These are phyloP conservation scores for Hirtodrosophila confusa DNA, from an alignment of 2,888 invertebrate genomes.

Conservation along the genomic window DNA sequence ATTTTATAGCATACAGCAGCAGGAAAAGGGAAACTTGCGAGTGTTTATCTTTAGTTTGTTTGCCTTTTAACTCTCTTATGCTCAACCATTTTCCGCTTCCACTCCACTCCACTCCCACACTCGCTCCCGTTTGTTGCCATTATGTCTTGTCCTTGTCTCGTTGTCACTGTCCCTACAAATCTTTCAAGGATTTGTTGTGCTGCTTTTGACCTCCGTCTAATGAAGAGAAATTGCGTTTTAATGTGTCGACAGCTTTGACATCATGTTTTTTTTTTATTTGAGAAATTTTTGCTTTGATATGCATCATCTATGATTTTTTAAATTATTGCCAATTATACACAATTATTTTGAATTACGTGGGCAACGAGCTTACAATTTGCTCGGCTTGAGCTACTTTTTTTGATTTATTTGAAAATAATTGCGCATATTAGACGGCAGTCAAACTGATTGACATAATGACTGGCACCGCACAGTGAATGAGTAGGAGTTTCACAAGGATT, in stretches of 20 bases:
- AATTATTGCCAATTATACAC: slow-evolving; percentile 51
- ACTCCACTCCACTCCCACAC: too few relatives aligned
- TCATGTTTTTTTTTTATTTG: slow-evolving; percentile 26
- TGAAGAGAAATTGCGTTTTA: slow-evolving; percentile 76
- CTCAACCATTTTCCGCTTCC: slow-evolving; percentile 1
- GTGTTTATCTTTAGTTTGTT: slow-evolving; percentile 60
- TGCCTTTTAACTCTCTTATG: slow-evolving; percentile 34
- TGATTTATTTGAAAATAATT: slow-evolving; percentile 60
- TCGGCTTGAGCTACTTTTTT: slow-evolving; percentile 23
- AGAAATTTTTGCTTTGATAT: slow-evolving; percentile 16
- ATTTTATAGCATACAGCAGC: slow-evolving; percentile 54
- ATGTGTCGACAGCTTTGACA: slow-evolving; percentile 74
- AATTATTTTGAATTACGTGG: slow-evolving; percentile 40
- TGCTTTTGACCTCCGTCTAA: slow-evolving; percentile 41
- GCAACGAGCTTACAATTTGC: slow-evolving; percentile 13
- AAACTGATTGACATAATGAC: slow-evolving; percentile 25
- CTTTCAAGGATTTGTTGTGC: slow-evolving; percentile 6
- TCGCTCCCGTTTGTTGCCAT: not conserved
- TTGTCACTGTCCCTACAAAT: slow-evolving; percentile 31
- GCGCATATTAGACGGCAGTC: slow-evolving; percentile 29
- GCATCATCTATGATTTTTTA: slow-evolving; percentile 39
- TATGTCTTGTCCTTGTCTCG: slow-evolving; percentile 9
- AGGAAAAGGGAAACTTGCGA: slow-evolving; percentile 39
- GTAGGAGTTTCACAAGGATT: slow-evolving; percentile 31
- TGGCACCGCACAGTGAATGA: slow-evolving; percentile 24